Base-by-base conservation (phyloP, 2,797 vertebrate species). In the Apodemus agrarius region DNA sequence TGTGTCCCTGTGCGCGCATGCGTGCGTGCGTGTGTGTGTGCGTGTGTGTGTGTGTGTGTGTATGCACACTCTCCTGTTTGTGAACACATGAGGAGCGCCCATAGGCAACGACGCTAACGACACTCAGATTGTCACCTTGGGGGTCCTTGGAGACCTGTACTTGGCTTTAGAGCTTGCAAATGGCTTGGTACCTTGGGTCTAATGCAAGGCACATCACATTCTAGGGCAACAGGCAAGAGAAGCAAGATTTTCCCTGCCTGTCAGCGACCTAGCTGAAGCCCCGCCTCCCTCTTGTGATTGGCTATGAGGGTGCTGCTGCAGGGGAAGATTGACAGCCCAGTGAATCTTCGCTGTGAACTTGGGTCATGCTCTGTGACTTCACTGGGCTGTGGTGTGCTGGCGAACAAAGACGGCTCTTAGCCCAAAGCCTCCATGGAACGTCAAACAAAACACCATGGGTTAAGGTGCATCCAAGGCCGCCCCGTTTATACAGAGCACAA, bases 101-200 rank as follows among this genome's bases (percentile, higher is more conserved):
- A 91, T 34, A 92, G 84, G 89, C 59, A 57, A 43, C 1, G 63
- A 97, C 90, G 67, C 61, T 72, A 43, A 96, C 96, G 94, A 91
- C 86, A 82, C 24, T 4, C 82, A 78, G 89, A 46, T 8, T 6
- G 3, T 1, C 80, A 76, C 57, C 69, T 92, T 26, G 24, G 43
- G 90, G 83, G 37, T 49, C 67, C 80, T 59, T 34, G 82, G 81
- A 83, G 94, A 16, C 93, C 95, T 67, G n/a, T 12, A 6, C 26
- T 63, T 34, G 22, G 86, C 89, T 92, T n/a, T 6, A 46, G 74
- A 69, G 49, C 0, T 72, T 92, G 6, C 24, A 57, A 78, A 10
- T 63, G 92, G 89, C 17, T 14, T 0, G 2, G 8, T 9, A 52
- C 37, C 82, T 96, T 40, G 83, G 81, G 89, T 69, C 1, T 6